Evolutionary conservation across 2,888 invertebrate genomes (phyloP).

Genomic region (Pseudococcus viburni): DNA sequence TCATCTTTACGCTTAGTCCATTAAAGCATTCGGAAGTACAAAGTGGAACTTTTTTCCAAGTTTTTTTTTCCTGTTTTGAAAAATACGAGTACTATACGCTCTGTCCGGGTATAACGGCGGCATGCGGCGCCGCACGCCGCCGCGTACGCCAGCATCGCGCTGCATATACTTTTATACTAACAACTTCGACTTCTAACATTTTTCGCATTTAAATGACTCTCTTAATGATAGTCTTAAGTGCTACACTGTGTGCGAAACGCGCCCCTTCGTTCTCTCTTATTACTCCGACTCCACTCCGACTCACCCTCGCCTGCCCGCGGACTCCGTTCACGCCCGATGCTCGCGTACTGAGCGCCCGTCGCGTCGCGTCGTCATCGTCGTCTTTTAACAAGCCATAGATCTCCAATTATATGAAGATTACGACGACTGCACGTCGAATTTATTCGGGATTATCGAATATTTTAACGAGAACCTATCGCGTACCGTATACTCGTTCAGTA

Average conservation of each 20-base stretch:
- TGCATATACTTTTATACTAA: constrained; percentile 4
- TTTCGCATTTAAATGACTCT: constrained; percentile 47
- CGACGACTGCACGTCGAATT: not conserved
- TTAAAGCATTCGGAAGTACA: constrained; percentile 59
- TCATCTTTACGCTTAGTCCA: constrained; percentile 59
- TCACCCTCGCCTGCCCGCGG: no score
- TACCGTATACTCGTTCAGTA: no score
- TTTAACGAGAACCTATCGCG: constrained; percentile 27
- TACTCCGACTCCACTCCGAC: no score
- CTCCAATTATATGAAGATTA: constrained; percentile 49
- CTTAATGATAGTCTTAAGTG: constrained; percentile 52
- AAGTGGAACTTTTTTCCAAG: constrained; percentile 50
- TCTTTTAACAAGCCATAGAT: constrained; percentile 38
- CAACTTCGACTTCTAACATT: constrained; percentile 46
- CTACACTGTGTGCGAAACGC: not conserved
- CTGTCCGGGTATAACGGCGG: not conserved
- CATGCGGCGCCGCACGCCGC: not conserved
- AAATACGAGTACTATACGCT: constrained; percentile 13
- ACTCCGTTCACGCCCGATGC: no score
- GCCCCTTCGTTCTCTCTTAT: not conserved
- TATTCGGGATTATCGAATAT: constrained; percentile 37
- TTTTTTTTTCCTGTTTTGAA: constrained; percentile 20
- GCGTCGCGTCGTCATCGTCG: not conserved
- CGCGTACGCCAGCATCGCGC: not conserved
- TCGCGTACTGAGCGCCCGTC: no score